Base-by-base conservation (phyloP, 2,888 invertebrate genomes). In the Heliconius aoede region DNA sequence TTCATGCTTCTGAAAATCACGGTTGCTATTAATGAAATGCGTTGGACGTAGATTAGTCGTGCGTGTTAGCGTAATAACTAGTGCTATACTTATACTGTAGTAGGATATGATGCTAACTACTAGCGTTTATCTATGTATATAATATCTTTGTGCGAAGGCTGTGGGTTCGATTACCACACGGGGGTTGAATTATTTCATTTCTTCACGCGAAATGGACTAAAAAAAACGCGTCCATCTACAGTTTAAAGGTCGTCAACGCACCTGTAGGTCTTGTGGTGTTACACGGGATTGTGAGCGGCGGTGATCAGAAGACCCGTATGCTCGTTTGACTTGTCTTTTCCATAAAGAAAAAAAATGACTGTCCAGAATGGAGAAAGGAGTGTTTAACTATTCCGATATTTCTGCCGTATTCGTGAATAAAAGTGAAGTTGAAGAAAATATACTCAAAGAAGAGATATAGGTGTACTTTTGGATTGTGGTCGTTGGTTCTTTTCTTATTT, bases 1-100 rank as follows among this genome's bases (percentile, higher is more conserved):
- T 74, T 21, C 72, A 60, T 26, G 28, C 64, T 78, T 76, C 24
- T 74, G 73, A 73, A 58, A 73, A 61, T 76, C 74, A 76, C 40
- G 73, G 73, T 60, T 32, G 46, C 28, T 73, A 62, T 73, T 78
- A 78, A 78, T 76, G 78, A 78, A 78, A 76, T 76, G 55, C 76
- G 68, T 74, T 64, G 73, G 71, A 58, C 64, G 61, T 76, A 51
- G 65, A 76, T 78, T 78, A 79, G 68, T 40, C 55, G 71, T 73
- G 73, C 65, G 69, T 71, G 77, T 51, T 77, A 77, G 65, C 51
- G 62, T 75, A 73, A 77, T 77, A 73, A 68, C 68, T 61, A 58
- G 55, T n/a, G 32, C 40, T 58, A 40, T 74, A 67, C 62, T 18
- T n/a, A 55, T 21, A 55, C n/a, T 55, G 11, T 55, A 46, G 46